Evolutionary conservation across 2,113 vertebrate species (phyloP).

Genomic region (Nycticryphes semicollaris): DNA sequence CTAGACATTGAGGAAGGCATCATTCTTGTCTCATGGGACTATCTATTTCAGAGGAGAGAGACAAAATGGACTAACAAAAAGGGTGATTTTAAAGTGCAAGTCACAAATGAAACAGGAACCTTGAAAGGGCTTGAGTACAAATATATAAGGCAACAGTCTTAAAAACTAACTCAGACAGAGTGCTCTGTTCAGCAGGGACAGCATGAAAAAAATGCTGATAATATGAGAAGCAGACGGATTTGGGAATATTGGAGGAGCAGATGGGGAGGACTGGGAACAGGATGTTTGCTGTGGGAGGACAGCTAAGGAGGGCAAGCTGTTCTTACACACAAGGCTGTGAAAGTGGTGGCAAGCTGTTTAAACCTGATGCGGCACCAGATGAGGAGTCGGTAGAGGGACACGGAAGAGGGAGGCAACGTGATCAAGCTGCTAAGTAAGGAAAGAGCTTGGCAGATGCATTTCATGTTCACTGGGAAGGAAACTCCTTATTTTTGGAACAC

Average conservation of each 20-base stretch:
- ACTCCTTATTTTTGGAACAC: not conserved
- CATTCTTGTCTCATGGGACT: not conserved
- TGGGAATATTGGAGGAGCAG: conserved; percentile 6
- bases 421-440: not conserved
- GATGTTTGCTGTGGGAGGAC: conserved; percentile 2
- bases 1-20: not conserved
- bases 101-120: not conserved
- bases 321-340: not conserved
- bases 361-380: not conserved
- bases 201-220: not conserved
- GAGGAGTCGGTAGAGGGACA: not conserved
- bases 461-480: not conserved
- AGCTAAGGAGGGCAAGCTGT: conserved; percentile 1
- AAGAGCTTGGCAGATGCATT: not conserved
- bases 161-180: not conserved
- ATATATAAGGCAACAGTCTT: not conserved
- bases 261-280: not conserved
- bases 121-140: not conserved
- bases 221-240: conserved; percentile 26
- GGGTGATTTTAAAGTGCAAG: not conserved
- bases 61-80: not conserved
- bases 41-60: not conserved
- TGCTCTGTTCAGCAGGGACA: not conserved
- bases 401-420: fast-evolving
- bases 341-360: not conserved